These are phyloP conservation scores for Calameuta pallipes DNA, from an alignment of 2,888 invertebrate species.

Conservation along the genomic window DNA sequence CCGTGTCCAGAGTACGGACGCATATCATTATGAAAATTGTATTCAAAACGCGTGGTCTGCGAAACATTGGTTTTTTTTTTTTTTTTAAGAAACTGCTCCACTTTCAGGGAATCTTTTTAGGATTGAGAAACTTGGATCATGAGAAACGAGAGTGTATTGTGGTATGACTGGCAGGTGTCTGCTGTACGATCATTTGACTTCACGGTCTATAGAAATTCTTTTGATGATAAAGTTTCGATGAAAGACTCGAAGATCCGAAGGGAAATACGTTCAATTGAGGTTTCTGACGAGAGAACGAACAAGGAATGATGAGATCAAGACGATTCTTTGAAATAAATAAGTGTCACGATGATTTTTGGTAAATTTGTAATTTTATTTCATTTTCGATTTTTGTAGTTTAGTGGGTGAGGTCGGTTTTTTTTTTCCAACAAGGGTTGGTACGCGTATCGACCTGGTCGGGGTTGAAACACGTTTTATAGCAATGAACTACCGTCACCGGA, in stretches of 20 bases:
- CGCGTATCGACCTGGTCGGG: slow-evolving; percentile 38
- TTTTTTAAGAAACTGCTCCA: background rate
- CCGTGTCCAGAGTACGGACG: slow-evolving; percentile 21
- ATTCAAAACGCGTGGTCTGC: slow-evolving; percentile 43
- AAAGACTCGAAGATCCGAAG: background rate
- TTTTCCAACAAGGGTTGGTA: slow-evolving; percentile 24
- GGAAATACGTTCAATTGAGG: background rate
- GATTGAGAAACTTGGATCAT: background rate
- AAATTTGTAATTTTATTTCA: background rate
- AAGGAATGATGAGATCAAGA: background rate
- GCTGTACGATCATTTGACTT: background rate
- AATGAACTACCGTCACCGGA: slow-evolving; percentile 53
- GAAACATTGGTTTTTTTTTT: background rate
- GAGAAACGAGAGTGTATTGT: background rate
- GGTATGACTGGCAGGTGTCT: background rate
- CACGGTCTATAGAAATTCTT: background rate
- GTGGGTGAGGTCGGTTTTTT: background rate
- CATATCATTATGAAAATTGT: slow-evolving; percentile 56
- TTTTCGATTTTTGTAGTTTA: background rate
- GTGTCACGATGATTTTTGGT: background rate
- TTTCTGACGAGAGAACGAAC: background rate
- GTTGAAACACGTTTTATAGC: slow-evolving; percentile 35
- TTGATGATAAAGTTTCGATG: too few relatives aligned
- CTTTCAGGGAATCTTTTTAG: background rate
- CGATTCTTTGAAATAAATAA: background rate